These are phyloP conservation scores for Drosophila guanche DNA, from an alignment of 1,140 invertebrate species.

Conservation along the genomic window DNA sequence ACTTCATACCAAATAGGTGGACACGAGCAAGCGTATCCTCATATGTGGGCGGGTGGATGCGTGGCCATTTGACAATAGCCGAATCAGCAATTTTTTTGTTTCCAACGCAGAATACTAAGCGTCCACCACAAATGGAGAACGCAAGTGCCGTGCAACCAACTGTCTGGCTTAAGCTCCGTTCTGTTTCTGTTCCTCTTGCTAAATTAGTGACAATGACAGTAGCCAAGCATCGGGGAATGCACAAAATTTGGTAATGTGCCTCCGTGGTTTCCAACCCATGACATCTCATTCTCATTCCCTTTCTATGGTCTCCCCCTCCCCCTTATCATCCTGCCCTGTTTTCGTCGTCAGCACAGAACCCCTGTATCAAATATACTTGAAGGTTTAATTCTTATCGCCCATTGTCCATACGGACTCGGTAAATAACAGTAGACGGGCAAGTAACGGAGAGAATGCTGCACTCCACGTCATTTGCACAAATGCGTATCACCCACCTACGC, in stretches of 20 bases:
- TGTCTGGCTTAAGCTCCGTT: slow-evolving; percentile 33
- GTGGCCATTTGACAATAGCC: slow-evolving; percentile 43
- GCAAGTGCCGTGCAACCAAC: slow-evolving; percentile 25
- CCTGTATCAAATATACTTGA: slow-evolving; percentile 41
- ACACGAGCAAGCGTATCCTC: slow-evolving; percentile 5
- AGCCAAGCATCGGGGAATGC: slow-evolving; percentile 23
- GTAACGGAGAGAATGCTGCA: slow-evolving; percentile 1
- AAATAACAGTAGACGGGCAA: slow-evolving; percentile 38
- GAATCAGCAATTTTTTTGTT: slow-evolving; percentile 46
- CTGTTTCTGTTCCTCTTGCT: slow-evolving; percentile 13
- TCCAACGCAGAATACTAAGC: neutral
- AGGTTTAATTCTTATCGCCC: slow-evolving; percentile 67
- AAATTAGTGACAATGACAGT: slow-evolving; percentile 56
- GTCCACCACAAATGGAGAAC: slow-evolving; percentile 2
- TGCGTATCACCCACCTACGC: slow-evolving; percentile 37
- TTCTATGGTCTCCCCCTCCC: slow-evolving; percentile 1
- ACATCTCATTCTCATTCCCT: neutral
- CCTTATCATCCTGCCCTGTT: neutral
- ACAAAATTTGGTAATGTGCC: slow-evolving; percentile 35
- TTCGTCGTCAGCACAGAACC: neutral
- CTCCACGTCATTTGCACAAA: slow-evolving; percentile 49
- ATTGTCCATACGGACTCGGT: slow-evolving; percentile 54
- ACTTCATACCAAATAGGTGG: slow-evolving; percentile 12
- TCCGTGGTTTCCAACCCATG: slow-evolving; percentile 3
- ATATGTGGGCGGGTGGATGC: slow-evolving; percentile 1